A percentile compares a stretch with the other conserved stretches of the same genome.
These are phyloP conservation scores for Euplagia quadripunctaria DNA, from an alignment of 2,888 invertebrate species.

Conservation along the genomic window DNA sequence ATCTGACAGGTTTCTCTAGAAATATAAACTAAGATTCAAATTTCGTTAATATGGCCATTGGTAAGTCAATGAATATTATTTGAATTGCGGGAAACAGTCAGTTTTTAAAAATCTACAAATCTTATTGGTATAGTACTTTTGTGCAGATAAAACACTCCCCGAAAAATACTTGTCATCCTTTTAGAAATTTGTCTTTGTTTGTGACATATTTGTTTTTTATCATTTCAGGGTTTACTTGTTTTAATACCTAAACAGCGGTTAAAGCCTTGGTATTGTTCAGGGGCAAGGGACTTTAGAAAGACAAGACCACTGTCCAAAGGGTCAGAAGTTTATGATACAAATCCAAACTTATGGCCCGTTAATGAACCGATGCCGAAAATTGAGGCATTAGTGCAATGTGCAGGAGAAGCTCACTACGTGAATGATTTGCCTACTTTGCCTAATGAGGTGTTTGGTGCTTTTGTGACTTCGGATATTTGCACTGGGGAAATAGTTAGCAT, in stretches of 20 bases:
- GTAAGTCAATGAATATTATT: too few species aligned
- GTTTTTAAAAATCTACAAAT: too few species aligned
- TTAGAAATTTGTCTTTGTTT: too few species aligned
- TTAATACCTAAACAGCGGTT: conserved; percentile 80
- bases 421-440: conserved; percentile 87
- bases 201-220: not conserved
- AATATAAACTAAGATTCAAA: too few species aligned
- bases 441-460: conserved; percentile 90
- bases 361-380: conserved; percentile 89
- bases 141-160: too few species aligned
- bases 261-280: conserved; percentile 82
- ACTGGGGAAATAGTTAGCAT: conserved; percentile 88
- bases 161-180: too few species aligned
- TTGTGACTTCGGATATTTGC: conserved; percentile 86
- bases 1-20: too few species aligned
- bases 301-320: conserved; percentile 88
- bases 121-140: too few species aligned
- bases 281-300: conserved; percentile 78
- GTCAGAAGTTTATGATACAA: conserved; percentile 88
- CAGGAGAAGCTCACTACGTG: conserved; percentile 90
- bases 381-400: conserved; percentile 88
- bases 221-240: conserved; percentile 82
- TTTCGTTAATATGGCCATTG: too few species aligned
- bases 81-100: too few species aligned
- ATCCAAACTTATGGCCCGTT: conserved; percentile 89